Conservation (phyloP, 2,113 vertebrate species). For the Atlantisia rogersi region DNA sequence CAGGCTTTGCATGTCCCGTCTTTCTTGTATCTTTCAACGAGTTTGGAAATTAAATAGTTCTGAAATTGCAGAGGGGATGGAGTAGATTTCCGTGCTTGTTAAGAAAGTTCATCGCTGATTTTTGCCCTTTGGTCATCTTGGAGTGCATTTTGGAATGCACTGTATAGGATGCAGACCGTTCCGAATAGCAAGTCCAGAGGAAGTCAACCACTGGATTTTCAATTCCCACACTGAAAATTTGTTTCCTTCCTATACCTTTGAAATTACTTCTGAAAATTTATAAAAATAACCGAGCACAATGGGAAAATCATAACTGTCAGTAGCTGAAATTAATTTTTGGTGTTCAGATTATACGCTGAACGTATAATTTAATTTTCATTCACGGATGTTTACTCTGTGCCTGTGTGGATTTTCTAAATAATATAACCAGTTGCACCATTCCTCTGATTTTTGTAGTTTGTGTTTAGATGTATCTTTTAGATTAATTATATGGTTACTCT, state of each 20-base stretch:
- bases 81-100: constrained; percentile 16
- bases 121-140: not conserved
- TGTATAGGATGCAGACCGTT: not conserved
- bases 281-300: not conserved
- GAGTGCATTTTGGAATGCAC: not conserved
- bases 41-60: not conserved
- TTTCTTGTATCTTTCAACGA: not conserved
- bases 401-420: not conserved
- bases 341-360: not conserved
- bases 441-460: not conserved
- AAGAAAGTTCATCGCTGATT: not conserved
- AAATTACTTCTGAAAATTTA: not conserved
- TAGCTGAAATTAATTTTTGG: not conserved
- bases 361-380: not conserved
- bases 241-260: not conserved
- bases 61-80: not conserved
- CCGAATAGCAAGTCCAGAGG: not conserved
- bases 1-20: constrained; percentile 15
- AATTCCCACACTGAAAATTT: not conserved
- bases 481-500: not conserved
- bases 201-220: not conserved
- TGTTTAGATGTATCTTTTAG: not conserved
- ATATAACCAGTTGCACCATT: not conserved
- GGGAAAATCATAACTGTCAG: not conserved
- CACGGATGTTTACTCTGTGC: constrained; percentile 27